A percentile compares a stretch with the other conserved stretches of the same genome.
These are phyloP conservation scores for Myotis daubentonii DNA, from an alignment of 2,797 vertebrate genomes.

Conservation along the genomic window DNA sequence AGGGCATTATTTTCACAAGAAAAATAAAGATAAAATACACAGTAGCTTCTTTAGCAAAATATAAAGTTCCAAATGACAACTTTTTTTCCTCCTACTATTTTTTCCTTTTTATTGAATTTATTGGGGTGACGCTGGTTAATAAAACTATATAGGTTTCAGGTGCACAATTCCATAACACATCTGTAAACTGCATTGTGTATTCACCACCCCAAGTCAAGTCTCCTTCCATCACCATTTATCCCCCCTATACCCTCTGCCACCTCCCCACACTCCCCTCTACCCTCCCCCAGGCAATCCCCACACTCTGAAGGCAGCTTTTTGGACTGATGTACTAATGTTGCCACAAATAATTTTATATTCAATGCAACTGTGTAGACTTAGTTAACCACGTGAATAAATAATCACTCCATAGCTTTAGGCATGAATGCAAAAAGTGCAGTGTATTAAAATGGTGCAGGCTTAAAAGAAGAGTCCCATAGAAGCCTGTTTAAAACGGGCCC, in stretches of 20 bases:
- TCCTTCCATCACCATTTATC: neutral
- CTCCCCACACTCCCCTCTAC: neutral
- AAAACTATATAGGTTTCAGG: neutral
- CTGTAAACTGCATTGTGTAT: neutral
- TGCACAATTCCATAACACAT: neutral
- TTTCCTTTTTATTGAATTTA: neutral
- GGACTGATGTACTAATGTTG: conserved; percentile 14
- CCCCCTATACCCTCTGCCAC: neutral
- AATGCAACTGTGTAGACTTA: conserved; percentile 12
- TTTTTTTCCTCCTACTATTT: neutral
- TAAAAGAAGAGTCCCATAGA: neutral
- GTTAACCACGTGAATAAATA: conserved; percentile 26
- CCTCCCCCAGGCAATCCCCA: neutral
- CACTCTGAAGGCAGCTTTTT: conserved; percentile 42
- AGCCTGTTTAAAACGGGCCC: conserved; percentile 13
- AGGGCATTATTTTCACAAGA: conserved; percentile 61
- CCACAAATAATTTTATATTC: conserved; percentile 24
- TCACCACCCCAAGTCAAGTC: neutral
- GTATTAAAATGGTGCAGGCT: conserved; percentile 19
- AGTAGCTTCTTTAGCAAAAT: conserved; percentile 65
- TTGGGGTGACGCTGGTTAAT: neutral
- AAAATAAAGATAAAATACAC: conserved; percentile 7
- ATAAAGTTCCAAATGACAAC: conserved; percentile 40
- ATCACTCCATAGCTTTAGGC: neutral
- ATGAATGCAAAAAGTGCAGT: conserved; percentile 8